Conservation (phyloP, 2,888 invertebrate genomes). For the Caenorhabditis auriculariae region DNA sequence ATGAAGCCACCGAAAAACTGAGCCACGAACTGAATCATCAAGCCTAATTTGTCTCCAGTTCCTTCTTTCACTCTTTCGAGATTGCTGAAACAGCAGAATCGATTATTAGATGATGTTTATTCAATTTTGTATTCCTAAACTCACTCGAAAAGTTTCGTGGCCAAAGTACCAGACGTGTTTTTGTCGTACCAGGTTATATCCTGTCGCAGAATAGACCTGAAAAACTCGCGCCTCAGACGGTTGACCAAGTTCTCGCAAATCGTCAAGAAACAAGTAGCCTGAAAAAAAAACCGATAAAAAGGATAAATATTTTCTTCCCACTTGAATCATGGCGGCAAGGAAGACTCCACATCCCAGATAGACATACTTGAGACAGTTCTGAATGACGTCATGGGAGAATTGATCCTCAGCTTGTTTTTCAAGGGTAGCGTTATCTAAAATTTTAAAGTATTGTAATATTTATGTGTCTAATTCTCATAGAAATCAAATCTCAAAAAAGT, state of each 20-base stretch:
- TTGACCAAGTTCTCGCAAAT: slow-evolving; percentile 67
- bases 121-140: slow-evolving; percentile 10
- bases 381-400: slow-evolving; percentile 34
- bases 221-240: slow-evolving; percentile 65
- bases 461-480: not conserved
- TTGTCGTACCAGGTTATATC: slow-evolving; percentile 67
- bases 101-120: too few relatives aligned
- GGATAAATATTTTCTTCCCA: too few relatives aligned
- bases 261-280: slow-evolving; percentile 65
- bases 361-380: slow-evolving; percentile 44
- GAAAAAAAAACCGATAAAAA: slow-evolving; percentile 31
- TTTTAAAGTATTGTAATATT: not conserved
- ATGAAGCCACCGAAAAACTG: slow-evolving; percentile 56
- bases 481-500: too few relatives aligned
- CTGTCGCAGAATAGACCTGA: slow-evolving; percentile 65
- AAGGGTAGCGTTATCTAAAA: not conserved
- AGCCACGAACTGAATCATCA: slow-evolving; percentile 49
- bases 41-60: slow-evolving; percentile 58
- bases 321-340: slow-evolving; percentile 43
- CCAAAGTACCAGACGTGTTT: slow-evolving; percentile 67
- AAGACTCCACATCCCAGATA: slow-evolving; percentile 46
- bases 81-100: slow-evolving; percentile 41
- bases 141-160: slow-evolving; percentile 68
- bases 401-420: slow-evolving; percentile 15
- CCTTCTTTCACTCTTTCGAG: slow-evolving; percentile 60